Base-by-base conservation (phyloP, 2,113 vertebrate genomes). In the Ibidorhyncha struthersii region DNA sequence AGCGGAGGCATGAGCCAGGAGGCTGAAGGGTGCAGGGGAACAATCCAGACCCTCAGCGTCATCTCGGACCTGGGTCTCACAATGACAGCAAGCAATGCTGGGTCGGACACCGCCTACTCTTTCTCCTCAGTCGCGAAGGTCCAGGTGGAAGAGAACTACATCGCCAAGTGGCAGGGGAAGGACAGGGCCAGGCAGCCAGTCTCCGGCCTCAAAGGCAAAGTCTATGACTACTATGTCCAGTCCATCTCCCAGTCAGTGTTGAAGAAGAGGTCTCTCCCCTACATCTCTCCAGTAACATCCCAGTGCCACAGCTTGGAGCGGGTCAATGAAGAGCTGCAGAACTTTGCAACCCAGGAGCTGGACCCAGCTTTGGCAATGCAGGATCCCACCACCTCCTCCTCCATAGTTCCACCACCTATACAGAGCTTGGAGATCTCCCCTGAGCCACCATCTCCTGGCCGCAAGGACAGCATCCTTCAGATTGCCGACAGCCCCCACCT, bases 151-250 rank as follows among this genome's bases (percentile, higher is more conserved):
- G 99, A 99, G 83, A 98, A 95, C 9, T 93, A 98, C 94, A 93
- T 99, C 30, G 12, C 96, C 2, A 43, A 98, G 95, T 93, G 84
- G 41, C 50, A 21, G 58, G 97, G 4, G 82, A 96, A 27, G 62
- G 94, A 55, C 2, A 41, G 92, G 38, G 38, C 74, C 3, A 30
- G 32, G 9, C 90, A 45, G 5, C 8, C 6, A 0, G 10, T n/a
- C 9, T 59, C 55, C 0, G 9, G 50, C 63, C 95, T 99, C 52
- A 97, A 93, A 45, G 98, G 99, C 47, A 99, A 99, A 88, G 98
- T 99, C 88, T 99, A 99, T 0, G 98, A 99, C 45, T 99, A 99
- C 94, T 99, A 97, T 0, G 91, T 99, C 15, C 98, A 99, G 85
- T 99, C 99, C 3, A 95, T 93, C 21, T 99, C 99, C 5, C 98